Evolutionary conservation across 1,140 invertebrate genomes (phyloP), one percentile per base, ranked within the genome.

Genomic region (Drosophila melanica): DNA sequence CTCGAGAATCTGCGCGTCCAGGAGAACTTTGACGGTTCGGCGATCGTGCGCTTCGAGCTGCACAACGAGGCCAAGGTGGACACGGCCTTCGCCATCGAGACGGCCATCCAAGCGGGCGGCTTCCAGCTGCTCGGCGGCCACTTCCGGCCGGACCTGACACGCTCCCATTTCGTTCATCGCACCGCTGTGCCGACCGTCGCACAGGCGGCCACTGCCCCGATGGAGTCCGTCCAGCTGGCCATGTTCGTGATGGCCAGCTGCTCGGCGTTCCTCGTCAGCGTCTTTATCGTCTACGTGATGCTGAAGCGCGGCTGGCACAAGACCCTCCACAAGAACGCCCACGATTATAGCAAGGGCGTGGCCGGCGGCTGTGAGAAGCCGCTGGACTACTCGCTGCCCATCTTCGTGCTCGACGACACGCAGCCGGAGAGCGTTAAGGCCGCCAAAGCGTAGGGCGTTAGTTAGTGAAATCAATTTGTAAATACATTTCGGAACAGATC

Each of bases 221-320:
- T 87, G 27, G 81, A 90, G 16, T 91, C 86, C 30, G 85, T 92
- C 1, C 91, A 92, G 23, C 53, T 91, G 74, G 89, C 90, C 35
- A 77, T 92, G 30, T 92, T 92, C 35, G 90, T 92, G 10, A 78
- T 91, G 74, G 91, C 90, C 63, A 92, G 90, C 37, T 82, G 91
- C 33, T 91, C 91, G 5, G 91, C 91, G 10, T 91, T 92, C 37
- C 71, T 92, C 37, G 87, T 92, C 67, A 92, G 91, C 64, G 76
- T 92, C 7, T 90, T 91, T 51, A 81, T 92, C 1, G 90, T 92
- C 16, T 92, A 91, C 41, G 76, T 92, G 3, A 92, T 92, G 91
- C 62, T 92, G 1, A 92, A 92, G 16, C 68, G 90, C 0, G 86
- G 86, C 39, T 71, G 77, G 60, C 73, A 75, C 47, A 91, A 92